Conservation (phyloP, 92 coral and sea anemone genomes). For the Epizoanthus ramosus region DNA sequence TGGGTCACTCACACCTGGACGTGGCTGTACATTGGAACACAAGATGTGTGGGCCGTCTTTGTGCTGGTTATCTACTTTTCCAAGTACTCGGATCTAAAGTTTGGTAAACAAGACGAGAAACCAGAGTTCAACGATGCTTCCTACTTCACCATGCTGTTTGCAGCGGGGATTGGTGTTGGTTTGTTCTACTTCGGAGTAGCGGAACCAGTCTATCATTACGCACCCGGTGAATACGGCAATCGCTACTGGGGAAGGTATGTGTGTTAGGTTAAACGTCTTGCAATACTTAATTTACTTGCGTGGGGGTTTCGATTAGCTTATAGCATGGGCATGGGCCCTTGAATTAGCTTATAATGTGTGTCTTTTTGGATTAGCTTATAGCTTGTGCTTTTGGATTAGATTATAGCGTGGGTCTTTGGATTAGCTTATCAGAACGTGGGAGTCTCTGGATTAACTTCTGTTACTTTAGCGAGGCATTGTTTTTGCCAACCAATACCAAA, state of each 20-base stretch:
- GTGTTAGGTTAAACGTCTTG: not conserved
- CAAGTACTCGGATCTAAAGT: conserved; percentile 74
- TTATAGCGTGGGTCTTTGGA: too few relatives aligned
- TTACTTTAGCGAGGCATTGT: too few relatives aligned
- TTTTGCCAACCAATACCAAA: too few relatives aligned
- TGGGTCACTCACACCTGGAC: conserved; percentile 80
- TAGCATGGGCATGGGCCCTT: too few relatives aligned
- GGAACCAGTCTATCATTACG: conserved; percentile 64
- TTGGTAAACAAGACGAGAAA: conserved; percentile 79
- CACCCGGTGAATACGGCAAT: conserved; percentile 18
- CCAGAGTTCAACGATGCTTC: conserved; percentile 84
- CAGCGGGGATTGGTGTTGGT: conserved; percentile 84
- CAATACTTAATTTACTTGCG: too few relatives aligned
- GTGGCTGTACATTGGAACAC: conserved; percentile 90
- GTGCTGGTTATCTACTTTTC: conserved; percentile 74
- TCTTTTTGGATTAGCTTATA: too few relatives aligned
- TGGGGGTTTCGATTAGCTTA: too few relatives aligned
- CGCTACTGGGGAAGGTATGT: conserved; percentile 30
- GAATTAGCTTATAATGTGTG: too few relatives aligned
- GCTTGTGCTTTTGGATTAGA: too few relatives aligned
- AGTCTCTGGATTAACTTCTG: too few relatives aligned
- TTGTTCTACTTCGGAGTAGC: conserved; percentile 79
- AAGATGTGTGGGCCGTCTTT: conserved; percentile 83
- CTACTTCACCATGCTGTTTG: conserved; percentile 86
- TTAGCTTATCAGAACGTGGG: too few relatives aligned